Percentiles rank a stretch among this genome's conserved stretches.
Evolutionary conservation across 35 echinoderm and acorn worm genomes (phyloP).

Genomic region (Ptychodera flava): DNA sequence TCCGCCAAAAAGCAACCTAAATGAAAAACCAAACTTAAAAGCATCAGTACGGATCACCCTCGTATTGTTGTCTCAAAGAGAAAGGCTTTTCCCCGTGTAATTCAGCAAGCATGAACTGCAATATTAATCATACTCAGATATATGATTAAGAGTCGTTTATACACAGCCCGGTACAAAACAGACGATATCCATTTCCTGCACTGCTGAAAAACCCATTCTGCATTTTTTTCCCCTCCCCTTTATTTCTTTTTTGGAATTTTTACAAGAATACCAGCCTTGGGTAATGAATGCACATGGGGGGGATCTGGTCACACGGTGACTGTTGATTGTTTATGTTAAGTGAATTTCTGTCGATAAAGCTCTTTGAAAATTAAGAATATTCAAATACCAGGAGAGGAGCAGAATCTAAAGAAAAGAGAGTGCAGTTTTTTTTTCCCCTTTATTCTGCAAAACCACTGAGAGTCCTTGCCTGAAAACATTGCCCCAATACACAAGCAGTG

Average conservation of each 20-base stretch:
- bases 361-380: too few relatives aligned
- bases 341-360: neutral
- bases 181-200: neutral
- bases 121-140: neutral
- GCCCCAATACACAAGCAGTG: too few relatives aligned
- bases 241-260: too few relatives aligned
- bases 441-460: too few relatives aligned
- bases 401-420: too few relatives aligned
- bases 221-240: too few relatives aligned
- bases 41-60: neutral
- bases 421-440: too few relatives aligned
- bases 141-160: neutral
- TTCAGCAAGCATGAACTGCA: neutral
- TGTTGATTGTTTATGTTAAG: neutral
- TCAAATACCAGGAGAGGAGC: too few relatives aligned
- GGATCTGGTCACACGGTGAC: neutral
- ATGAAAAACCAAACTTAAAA: neutral
- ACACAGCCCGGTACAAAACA: neutral
- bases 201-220: neutral
- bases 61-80: neutral
- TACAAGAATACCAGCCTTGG: neutral
- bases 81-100: neutral
- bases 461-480: too few relatives aligned
- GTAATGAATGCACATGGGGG: neutral
- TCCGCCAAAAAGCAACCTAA: neutral